Conservation (phyloP, 2,113 vertebrate species). For the Sorex araneus region DNA sequence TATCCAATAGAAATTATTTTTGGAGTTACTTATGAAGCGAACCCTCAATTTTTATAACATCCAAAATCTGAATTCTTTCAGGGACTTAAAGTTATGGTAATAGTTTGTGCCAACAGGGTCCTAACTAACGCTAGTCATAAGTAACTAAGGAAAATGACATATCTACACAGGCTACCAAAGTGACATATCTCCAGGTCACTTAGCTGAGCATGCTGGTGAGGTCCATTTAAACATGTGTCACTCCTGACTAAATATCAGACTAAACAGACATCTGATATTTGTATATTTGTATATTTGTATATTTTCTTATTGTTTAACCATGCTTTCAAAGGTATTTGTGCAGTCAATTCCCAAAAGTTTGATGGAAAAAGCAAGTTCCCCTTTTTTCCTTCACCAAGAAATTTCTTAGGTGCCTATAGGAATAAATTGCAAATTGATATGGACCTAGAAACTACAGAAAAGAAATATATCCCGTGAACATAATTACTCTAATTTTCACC, state of each 20-base stretch:
- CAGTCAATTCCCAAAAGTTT: neutral
- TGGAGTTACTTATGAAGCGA: too few relatives aligned
- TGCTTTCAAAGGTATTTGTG: neutral
- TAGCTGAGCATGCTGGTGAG: neutral
- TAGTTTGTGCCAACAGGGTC: neutral
- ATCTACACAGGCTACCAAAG: neutral
- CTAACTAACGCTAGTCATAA: neutral
- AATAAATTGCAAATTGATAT: neutral
- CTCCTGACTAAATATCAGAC: neutral
- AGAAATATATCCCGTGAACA: neutral
- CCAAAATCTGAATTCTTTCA: neutral
- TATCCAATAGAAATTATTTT: neutral
- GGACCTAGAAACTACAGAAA: neutral
- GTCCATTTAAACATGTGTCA: neutral
- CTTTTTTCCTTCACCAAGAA: neutral
- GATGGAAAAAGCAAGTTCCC: neutral
- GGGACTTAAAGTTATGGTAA: neutral
- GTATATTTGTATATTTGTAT: neutral
- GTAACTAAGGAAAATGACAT: neutral
- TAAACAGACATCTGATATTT: neutral
- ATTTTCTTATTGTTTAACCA: neutral
- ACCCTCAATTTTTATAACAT: neutral
- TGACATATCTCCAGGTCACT: neutral
- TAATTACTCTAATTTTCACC: neutral
- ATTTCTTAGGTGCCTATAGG: neutral